Conservation (phyloP, 2,113 vertebrate genomes). For the Nothoprocta perdicaria region DNA sequence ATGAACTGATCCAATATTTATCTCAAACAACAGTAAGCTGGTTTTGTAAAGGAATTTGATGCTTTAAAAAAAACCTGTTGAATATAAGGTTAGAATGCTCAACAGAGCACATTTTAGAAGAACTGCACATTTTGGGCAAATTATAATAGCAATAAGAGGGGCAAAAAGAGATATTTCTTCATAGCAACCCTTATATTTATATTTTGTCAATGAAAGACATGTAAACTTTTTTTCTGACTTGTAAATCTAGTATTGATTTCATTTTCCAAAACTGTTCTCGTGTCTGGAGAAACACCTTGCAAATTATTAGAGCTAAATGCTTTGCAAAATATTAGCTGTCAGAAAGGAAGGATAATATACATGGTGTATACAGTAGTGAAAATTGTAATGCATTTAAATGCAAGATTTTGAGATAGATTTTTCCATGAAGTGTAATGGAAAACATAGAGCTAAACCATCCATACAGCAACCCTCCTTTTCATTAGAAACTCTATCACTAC, state of each 20-base stretch:
- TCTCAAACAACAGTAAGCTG: neutral
- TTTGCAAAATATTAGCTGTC: neutral
- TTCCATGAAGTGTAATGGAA: neutral
- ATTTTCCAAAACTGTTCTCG: neutral
- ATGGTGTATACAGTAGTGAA: neutral
- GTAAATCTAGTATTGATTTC: neutral
- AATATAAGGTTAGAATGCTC: neutral
- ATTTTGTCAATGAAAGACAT: neutral
- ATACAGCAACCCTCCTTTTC: neutral
- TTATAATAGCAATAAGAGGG: neutral
- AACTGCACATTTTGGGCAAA: neutral
- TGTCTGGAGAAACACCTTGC: neutral
- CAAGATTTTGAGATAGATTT: neutral
- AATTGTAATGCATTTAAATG: neutral
- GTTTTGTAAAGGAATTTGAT: neutral
- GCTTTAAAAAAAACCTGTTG: neutral
- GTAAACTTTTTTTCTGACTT: neutral
- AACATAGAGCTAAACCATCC: neutral
- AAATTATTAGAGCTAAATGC: neutral
- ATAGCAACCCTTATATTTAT: neutral
- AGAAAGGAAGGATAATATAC: neutral
- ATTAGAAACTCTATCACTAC: neutral
- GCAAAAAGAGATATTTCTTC: neutral
- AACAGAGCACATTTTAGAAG: neutral
- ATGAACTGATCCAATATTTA: neutral